Conservation (phyloP, 2,113 vertebrate species). For the Dasyornis broadbenti region DNA sequence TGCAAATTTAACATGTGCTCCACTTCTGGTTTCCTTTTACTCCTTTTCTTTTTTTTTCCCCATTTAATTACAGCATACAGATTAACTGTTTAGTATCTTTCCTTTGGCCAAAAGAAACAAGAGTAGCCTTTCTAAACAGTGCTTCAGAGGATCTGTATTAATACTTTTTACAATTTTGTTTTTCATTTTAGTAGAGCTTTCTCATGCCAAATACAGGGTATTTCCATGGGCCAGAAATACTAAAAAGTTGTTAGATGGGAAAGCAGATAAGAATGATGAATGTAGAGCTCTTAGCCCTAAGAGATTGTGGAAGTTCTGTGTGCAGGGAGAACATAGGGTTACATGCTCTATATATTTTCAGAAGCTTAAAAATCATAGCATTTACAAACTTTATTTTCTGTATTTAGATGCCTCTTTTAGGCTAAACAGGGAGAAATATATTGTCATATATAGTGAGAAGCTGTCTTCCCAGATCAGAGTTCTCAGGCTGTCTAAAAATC, state of each 20-base stretch:
- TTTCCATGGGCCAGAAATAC: background rate
- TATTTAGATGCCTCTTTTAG: constrained; percentile 7
- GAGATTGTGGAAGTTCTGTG: background rate
- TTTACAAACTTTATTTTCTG: background rate
- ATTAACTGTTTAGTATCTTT: background rate
- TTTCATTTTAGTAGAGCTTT: background rate
- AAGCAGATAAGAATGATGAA: background rate
- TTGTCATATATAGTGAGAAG: background rate
- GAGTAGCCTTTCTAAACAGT: background rate
- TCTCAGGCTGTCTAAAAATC: background rate
- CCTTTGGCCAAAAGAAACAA: background rate
- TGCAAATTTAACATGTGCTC: background rate
- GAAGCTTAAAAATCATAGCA: background rate
- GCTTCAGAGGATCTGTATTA: background rate
- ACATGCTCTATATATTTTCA: background rate
- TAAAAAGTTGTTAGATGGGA: background rate
- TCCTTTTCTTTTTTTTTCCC: accelerated
- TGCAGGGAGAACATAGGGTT: background rate
- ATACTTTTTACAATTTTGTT: background rate
- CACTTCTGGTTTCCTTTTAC: background rate
- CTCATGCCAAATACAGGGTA: background rate
- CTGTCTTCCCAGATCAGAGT: background rate
- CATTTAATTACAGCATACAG: background rate
- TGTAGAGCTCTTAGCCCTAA: background rate
- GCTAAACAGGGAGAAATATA: constrained; percentile 12